Percentiles rank a stretch among this genome's conserved stretches.
Evolutionary conservation across 2,888 invertebrate genomes (phyloP).

Genomic region (Leptinotarsa peninsularis): DNA sequence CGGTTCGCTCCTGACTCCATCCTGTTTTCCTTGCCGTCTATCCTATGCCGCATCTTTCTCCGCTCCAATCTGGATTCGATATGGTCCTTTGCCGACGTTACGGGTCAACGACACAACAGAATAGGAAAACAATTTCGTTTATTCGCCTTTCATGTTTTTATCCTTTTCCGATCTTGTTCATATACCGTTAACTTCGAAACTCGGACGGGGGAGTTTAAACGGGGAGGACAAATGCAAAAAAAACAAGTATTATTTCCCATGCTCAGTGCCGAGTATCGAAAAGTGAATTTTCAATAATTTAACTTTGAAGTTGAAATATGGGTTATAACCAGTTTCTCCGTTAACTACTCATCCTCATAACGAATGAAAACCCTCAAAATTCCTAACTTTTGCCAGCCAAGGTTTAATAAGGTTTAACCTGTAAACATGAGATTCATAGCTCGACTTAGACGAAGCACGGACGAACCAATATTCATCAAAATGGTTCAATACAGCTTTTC

Average conservation of each 20-base stretch:
- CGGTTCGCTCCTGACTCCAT: conserved; percentile 25
- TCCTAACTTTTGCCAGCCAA: no score
- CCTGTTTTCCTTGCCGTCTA: conserved; percentile 18
- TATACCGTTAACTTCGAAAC: conserved; percentile 32
- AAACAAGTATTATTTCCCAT: no score
- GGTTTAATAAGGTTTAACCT: no score
- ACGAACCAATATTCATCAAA: no score
- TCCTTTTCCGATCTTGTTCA: conserved; percentile 38
- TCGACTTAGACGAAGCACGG: no score
- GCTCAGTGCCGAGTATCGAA: not conserved
- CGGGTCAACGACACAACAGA: conserved; percentile 51
- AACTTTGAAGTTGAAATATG: no score
- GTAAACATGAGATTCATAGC: no score
- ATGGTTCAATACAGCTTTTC: no score
- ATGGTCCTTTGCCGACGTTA: conserved; percentile 50
- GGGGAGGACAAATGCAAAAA: not conserved
- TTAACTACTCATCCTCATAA: no score
- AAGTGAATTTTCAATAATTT: no score
- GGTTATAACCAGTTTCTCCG: no score
- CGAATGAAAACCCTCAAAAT: no score
- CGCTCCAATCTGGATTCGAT: conserved; percentile 46
- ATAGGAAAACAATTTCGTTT: conserved; percentile 51
- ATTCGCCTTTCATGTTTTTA: conserved; percentile 46
- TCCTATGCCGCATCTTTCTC: conserved; percentile 21
- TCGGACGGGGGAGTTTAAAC: not conserved